A percentile compares a stretch with the other conserved stretches of the same genome.
These are phyloP conservation scores for Gobius niger DNA, from an alignment of 2,113 vertebrate species.

Conservation along the genomic window DNA sequence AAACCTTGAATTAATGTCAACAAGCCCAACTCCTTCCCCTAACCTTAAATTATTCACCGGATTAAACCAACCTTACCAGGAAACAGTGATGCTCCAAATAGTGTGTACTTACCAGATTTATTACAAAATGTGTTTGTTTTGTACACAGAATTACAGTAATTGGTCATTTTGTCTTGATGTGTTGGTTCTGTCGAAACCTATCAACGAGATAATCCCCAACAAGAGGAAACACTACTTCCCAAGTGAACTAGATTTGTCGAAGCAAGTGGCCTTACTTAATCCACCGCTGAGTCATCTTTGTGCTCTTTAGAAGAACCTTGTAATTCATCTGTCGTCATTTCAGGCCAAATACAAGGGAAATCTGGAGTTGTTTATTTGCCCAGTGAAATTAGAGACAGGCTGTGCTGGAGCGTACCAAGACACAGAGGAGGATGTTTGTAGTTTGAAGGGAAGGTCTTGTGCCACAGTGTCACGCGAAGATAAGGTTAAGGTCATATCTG, in stretches of 20 bases:
- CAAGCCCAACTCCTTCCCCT: too few species aligned
- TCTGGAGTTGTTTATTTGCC: conserved; percentile 30
- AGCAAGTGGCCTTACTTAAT: background rate
- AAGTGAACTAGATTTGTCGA: background rate
- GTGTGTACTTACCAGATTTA: too few species aligned
- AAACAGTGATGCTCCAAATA: too few species aligned
- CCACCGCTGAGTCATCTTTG: background rate
- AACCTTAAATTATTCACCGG: too few species aligned
- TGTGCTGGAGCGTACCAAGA: conserved; percentile 36
- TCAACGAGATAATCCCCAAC: too few species aligned
- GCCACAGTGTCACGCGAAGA: conserved; percentile 27
- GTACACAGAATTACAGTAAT: too few species aligned
- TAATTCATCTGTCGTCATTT: background rate
- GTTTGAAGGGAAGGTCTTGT: conserved; percentile 16
- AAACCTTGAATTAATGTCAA: too few species aligned
- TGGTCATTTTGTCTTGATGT: too few species aligned
- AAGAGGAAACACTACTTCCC: background rate
- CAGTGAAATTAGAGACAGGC: conserved; percentile 30
- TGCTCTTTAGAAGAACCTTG: background rate
- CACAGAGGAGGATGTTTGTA: conserved; percentile 40
- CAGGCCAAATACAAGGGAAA: conserved; percentile 12
- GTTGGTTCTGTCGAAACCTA: too few species aligned
- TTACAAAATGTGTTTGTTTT: too few species aligned
- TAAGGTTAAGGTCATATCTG: conserved; percentile 41
- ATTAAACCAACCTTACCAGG: too few species aligned